Evolutionary conservation across 2,113 vertebrate species (phyloP).

Genomic region (Loxodonta africana): DNA sequence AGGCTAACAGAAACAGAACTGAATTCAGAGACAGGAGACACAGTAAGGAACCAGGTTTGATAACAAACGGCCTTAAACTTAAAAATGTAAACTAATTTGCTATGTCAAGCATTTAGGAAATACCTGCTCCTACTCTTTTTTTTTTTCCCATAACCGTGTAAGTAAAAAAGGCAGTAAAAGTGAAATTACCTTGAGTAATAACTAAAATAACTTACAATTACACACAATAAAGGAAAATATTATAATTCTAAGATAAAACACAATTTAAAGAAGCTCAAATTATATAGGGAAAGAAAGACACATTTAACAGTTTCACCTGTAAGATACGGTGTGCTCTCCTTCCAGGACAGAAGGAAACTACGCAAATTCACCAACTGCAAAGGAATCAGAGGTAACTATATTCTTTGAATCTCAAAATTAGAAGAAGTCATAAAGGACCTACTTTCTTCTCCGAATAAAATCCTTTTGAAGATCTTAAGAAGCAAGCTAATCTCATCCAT

Average conservation of each 20-base stretch:
- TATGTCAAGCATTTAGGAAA: not conserved
- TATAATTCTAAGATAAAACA: not conserved
- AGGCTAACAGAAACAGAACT: not conserved
- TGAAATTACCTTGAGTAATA: not conserved
- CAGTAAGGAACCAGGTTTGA: not conserved
- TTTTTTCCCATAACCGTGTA: not conserved
- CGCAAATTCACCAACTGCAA: not conserved
- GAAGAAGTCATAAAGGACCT: not conserved
- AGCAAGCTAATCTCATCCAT: slow-evolving; percentile 25
- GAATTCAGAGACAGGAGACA: not conserved
- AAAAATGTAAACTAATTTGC: not conserved
- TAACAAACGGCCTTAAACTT: not conserved
- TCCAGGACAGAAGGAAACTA: not conserved
- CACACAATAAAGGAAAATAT: not conserved
- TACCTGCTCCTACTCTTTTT: not conserved
- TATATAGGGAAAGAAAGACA: not conserved
- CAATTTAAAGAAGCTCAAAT: not conserved
- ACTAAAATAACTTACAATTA: not conserved
- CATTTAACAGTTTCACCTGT: not conserved
- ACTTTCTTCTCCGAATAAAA: not conserved
- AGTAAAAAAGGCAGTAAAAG: not conserved
- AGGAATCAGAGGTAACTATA: not conserved
- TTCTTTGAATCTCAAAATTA: not conserved
- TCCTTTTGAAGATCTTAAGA: not conserved
- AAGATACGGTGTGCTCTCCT: not conserved